Base-by-base conservation (phyloP, 2,113 vertebrate genomes). In the Otocyon megalotis region DNA sequence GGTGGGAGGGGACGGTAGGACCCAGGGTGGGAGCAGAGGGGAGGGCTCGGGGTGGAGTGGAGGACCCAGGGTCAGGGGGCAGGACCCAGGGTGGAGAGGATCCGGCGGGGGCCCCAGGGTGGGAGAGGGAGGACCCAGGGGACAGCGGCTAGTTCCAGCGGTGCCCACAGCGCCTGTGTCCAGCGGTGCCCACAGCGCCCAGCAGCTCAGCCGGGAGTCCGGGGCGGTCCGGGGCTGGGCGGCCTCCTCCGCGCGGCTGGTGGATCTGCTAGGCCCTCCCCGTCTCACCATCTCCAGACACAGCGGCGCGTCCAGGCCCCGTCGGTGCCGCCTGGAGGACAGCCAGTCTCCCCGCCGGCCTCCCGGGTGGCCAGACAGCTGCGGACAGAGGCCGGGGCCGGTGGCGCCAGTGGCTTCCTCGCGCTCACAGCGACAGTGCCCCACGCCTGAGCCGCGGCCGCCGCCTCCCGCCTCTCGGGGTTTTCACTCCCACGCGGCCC, bases 401-500 rank as follows among this genome's bases (percentile, higher is more conserved):
- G 37, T 3, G 72, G 74, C 7, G 8, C 74, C 74, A 50, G 74
- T 2, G 5, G 58, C 15, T 11, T 83, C 81, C 58, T 15, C 24
- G 9, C 5, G 0, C 16, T 15, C 4, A 7, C 37, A 12, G 12
- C 53, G 11, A 11, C 43, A 1, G 19, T 0, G 15, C 0, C 26
- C 2, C 8, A 50, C 16, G 4, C 19, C 24, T 0, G n/a, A 53
- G 32, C 71, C 32, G 12, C 1, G 53, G 12, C 17, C 86, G 24
- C 37, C 86, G 88, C 74, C 26, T 69, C 90, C 77, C 1, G 17
- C 77, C 30, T 14, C 53, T n/a, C 74, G 2, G 35, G 13, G 77
- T n/a, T n/a, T 22, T 12, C 30, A 7, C 56, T 20, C 12, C 32
- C 32, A 3, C 5, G 1, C 0, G 19, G 77, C 77, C 56, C 19